A percentile compares a stretch with the other conserved stretches of the same genome.
Conservation (phyloP, 1,140 invertebrate species). For the Anoplophora glabripennis region DNA sequence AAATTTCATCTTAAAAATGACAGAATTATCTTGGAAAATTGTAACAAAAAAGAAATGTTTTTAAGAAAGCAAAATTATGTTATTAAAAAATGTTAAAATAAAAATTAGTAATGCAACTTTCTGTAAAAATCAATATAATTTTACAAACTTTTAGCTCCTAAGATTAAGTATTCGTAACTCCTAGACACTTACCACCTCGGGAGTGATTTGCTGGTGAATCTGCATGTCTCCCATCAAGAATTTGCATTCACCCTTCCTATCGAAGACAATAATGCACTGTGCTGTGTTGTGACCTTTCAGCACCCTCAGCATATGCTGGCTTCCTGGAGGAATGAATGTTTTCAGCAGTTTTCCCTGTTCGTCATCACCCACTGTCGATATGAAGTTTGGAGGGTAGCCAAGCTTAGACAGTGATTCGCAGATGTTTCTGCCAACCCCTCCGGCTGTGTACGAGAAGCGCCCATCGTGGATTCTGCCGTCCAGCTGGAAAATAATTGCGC, state of each 20-base stretch:
- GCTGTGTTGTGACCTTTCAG: slow-evolving; percentile 55
- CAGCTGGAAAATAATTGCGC: slow-evolving; percentile 53
- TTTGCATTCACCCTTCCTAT: slow-evolving; percentile 70
- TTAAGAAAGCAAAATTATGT: no score
- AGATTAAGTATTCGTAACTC: no score
- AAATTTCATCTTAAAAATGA: no score
- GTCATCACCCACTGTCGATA: slow-evolving; percentile 81
- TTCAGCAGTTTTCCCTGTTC: slow-evolving; percentile 53
- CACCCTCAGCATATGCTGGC: slow-evolving; percentile 26
- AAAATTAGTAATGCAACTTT: no score
- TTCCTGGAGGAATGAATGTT: slow-evolving; percentile 43
- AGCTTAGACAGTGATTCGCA: slow-evolving; percentile 78
- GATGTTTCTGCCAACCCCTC: slow-evolving; percentile 90
- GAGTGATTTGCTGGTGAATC: slow-evolving; percentile 69
- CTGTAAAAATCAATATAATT: no score
- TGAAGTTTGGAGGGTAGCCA: slow-evolving; percentile 62
- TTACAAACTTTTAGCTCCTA: no score
- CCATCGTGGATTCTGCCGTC: slow-evolving; percentile 76
- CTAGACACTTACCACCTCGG: slow-evolving; percentile 54
- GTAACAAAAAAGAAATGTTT: neutral
- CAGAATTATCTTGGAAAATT: neutral
- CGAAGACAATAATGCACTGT: slow-evolving; percentile 72
- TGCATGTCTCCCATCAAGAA: slow-evolving; percentile 82
- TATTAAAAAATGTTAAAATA: no score
- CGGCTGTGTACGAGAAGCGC: slow-evolving; percentile 61